Evolutionary conservation across 2,113 vertebrate species (phyloP).

Genomic region (Dolichallabes microphthalmus): DNA sequence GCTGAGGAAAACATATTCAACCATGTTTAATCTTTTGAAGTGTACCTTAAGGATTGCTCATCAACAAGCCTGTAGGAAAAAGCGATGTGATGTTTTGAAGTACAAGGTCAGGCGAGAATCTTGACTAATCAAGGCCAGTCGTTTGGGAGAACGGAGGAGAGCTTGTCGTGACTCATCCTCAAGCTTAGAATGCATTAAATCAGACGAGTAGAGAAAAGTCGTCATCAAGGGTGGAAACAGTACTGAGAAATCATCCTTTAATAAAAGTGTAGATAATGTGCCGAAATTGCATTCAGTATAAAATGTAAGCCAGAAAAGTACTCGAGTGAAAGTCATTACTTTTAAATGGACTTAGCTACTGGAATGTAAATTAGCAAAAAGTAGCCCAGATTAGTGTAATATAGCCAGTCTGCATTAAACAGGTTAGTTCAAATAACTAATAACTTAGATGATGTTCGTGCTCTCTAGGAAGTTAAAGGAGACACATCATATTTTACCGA

Average conservation of each 20-base stretch:
- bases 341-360: neutral
- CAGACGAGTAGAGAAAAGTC: conserved; percentile 13
- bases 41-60: conserved; percentile 50
- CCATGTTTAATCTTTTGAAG: conserved; percentile 43
- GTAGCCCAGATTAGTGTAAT: too few species aligned
- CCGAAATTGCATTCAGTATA: neutral
- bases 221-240: neutral
- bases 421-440: neutral
- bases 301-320: neutral
- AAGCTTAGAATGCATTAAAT: conserved; percentile 31
- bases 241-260: neutral
- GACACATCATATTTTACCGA: too few species aligned
- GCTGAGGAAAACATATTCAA: conserved; percentile 47
- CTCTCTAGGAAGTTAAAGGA: too few species aligned
- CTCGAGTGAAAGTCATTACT: neutral
- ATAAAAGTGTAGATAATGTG: neutral
- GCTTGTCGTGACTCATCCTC: conserved; percentile 20
- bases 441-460: neutral
- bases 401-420: neutral
- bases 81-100: conserved; percentile 47
- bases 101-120: conserved; percentile 33
- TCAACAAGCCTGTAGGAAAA: conserved; percentile 35
- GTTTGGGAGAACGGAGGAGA: conserved; percentile 18
- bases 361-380: neutral
- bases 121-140: conserved; percentile 38